phyloP scores from a whole-genome alignment of 2,113 vertebrate species.

The Vireo altiloquus region DNA sequence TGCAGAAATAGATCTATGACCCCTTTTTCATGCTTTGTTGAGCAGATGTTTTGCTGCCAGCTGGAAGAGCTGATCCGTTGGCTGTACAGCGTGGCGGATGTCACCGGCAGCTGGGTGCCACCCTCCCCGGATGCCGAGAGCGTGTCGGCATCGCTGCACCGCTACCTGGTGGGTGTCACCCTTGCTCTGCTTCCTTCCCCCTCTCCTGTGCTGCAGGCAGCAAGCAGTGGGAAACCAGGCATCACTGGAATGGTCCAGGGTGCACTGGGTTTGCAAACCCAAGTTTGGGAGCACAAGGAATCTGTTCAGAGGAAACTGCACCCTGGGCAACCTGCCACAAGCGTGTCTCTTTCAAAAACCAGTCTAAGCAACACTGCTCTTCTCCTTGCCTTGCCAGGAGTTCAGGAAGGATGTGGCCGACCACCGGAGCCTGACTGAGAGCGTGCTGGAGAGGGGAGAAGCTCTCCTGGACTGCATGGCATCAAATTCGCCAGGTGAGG shows the following conservation, averaged over 20 bases:
- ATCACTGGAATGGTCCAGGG: not conserved
- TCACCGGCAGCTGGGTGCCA: constrained; percentile 66
- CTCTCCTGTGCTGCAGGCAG: not conserved
- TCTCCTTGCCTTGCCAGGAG: constrained; percentile 65
- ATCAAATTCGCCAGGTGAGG: constrained; percentile 81
- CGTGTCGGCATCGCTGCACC: constrained; percentile 77
- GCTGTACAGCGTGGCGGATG: constrained; percentile 75
- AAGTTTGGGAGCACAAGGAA: not conserved
- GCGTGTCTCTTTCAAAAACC: not conserved
- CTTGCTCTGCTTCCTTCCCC: not conserved
- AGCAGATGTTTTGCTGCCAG: constrained; percentile 85
- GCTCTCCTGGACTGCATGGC: constrained; percentile 82
- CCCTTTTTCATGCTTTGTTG: not conserved
- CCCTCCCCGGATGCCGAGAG: constrained; percentile 59
- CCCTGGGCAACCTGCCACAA: not conserved
- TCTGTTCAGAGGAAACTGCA: not conserved
- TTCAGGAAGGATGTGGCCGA: constrained; percentile 82
- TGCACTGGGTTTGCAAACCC: not conserved
- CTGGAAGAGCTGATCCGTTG: constrained; percentile 84
- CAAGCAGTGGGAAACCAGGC: not conserved
- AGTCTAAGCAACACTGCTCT: not conserved
- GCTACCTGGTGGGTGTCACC: constrained; percentile 77
- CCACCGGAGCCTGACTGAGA: constrained; percentile 78
- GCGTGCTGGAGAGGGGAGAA: constrained; percentile 81
- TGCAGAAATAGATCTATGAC: not conserved